These are phyloP conservation scores for Candidula unifasciata DNA, from an alignment of 2,888 invertebrate genomes.

Conservation along the genomic window DNA sequence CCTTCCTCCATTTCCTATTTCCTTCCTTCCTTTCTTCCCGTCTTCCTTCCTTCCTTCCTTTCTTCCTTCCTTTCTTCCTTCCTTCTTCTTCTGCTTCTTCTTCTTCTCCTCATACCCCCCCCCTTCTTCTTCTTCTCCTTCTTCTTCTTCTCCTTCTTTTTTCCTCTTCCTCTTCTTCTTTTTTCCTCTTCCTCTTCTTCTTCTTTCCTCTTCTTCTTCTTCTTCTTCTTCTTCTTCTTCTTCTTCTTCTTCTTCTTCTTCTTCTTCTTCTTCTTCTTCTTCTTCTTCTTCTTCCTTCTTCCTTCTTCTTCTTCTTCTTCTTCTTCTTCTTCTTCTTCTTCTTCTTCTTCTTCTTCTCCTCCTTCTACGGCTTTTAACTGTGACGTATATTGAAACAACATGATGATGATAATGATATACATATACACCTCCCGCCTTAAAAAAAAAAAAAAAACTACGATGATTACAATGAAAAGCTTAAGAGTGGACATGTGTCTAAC, in stretches of 20 bases:
- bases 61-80: not conserved
- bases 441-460: too few relatives aligned
- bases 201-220: not conserved
- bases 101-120: not conserved
- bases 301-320: not conserved
- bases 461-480: too few relatives aligned
- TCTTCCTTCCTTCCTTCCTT: not conserved
- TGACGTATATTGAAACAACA: too few relatives aligned
- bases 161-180: slow-evolving; percentile 2
- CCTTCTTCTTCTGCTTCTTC: not conserved
- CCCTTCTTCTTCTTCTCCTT: not conserved
- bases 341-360: slow-evolving; percentile 13
- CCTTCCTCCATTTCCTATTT: too few relatives aligned
- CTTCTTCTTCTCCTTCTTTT: not conserved
- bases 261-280: not conserved
- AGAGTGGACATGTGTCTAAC: too few relatives aligned
- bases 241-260: not conserved
- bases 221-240: slow-evolving; percentile 1
- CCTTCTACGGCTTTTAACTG: too few relatives aligned
- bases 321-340: slow-evolving; percentile 30
- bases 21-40: not conserved
- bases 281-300: not conserved
- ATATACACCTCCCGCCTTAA: too few relatives aligned
- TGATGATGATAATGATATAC: too few relatives aligned
- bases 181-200: not conserved